Conservation (phyloP, 2,113 vertebrate species). For the Serilophus lunatus region DNA sequence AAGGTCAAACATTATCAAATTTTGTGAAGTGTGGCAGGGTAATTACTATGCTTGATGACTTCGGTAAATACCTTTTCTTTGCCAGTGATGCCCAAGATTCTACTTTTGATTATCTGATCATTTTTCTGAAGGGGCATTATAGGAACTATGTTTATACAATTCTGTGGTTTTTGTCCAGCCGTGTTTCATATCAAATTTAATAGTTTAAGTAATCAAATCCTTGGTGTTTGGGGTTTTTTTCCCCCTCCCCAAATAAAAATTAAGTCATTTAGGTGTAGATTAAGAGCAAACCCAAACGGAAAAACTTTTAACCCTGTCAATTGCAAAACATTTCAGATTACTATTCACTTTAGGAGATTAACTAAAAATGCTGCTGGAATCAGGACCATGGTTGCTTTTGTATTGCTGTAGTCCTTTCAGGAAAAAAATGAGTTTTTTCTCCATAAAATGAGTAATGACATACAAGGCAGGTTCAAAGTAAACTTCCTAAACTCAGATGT, state of each 20-base stretch:
- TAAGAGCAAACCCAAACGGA: not conserved
- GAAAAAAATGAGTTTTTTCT: not conserved
- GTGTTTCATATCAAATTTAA: not conserved
- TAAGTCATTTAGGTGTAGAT: not conserved
- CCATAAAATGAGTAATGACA: not conserved
- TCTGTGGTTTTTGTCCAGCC: not conserved
- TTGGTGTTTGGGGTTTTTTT: not conserved
- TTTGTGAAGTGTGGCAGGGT: not conserved
- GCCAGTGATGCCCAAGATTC: not conserved
- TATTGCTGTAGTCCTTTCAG: not conserved
- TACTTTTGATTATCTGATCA: not conserved
- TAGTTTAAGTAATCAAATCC: not conserved
- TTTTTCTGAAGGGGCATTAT: not conserved
- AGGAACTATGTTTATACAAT: not conserved
- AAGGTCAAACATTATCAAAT: not conserved
- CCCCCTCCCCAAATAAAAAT: not conserved
- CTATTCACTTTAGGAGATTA: not conserved
- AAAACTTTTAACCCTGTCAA: not conserved
- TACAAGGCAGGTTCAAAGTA: not conserved
- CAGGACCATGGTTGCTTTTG: not conserved
- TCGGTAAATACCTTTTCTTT: not conserved
- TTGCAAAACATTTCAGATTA: not conserved
- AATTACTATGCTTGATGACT: not conserved
- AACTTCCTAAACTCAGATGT: not conserved
- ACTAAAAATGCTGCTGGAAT: not conserved